A percentile compares a stretch with the other conserved stretches of the same genome.
phyloP scores from a whole-genome alignment of 2,888 invertebrate species.

The Sarcophaga rosellei region DNA sequence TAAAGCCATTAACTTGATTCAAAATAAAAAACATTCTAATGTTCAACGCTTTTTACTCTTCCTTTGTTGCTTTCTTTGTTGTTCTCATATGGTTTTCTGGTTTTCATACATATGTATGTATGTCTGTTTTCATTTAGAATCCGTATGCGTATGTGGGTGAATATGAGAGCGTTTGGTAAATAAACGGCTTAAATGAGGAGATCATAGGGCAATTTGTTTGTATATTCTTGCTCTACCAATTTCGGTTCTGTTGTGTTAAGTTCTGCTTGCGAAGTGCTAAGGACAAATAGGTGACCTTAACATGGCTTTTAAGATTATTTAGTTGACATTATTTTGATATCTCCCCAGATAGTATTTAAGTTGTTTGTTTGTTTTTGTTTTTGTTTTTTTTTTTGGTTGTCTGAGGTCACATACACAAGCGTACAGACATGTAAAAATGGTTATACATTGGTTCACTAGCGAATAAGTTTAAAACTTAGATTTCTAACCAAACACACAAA shows the following conservation, averaged over 20 bases:
- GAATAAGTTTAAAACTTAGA: too few relatives aligned
- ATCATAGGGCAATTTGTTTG: conserved; percentile 58
- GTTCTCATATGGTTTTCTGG: background rate
- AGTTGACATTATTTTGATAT: conserved; percentile 65
- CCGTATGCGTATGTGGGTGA: background rate
- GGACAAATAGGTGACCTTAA: conserved; percentile 58
- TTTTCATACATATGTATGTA: conserved; percentile 2
- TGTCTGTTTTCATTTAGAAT: conserved; percentile 1
- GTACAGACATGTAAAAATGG: background rate
- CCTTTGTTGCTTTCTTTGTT: background rate
- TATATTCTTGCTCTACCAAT: conserved; percentile 11
- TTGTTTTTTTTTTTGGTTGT: too few relatives aligned
- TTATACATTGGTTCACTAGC: too few relatives aligned
- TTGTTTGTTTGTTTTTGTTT: conserved; percentile 40
- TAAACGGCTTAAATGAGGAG: conserved; percentile 24
- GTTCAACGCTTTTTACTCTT: background rate
- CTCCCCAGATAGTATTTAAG: conserved; percentile 65
- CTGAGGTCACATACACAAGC: conserved; percentile 40
- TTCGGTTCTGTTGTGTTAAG: conserved; percentile 16
- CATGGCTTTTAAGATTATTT: conserved; percentile 63
- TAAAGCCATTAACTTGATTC: conserved; percentile 58
- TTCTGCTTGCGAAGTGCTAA: conserved; percentile 55
- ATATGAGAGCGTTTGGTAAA: conserved; percentile 10
- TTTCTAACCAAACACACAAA: background rate
- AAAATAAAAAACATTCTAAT: background rate